Conservation (phyloP, 2,113 vertebrate species). For the Lepus europaeus region DNA sequence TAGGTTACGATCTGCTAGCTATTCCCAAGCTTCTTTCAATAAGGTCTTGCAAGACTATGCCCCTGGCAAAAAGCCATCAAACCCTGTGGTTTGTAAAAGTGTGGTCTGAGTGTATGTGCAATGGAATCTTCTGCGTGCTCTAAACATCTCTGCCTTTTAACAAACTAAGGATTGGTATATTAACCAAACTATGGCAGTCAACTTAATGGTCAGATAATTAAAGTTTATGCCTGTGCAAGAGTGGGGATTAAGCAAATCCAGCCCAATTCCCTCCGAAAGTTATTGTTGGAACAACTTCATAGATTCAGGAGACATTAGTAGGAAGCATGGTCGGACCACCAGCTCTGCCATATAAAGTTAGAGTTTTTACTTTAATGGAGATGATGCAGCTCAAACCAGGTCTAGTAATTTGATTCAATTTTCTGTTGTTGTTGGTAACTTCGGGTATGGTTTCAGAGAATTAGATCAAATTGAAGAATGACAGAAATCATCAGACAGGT, state of each 20-base stretch:
- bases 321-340: neutral
- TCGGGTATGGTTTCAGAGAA: neutral
- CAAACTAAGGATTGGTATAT: conserved; percentile 16
- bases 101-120: neutral
- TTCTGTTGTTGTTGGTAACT: neutral
- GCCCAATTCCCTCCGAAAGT: neutral
- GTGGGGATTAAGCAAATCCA: conserved; percentile 25
- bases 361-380: neutral
- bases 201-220: conserved; percentile 67
- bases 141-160: conserved; percentile 59
- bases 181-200: conserved; percentile 55
- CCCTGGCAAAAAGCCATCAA: conserved; percentile 11
- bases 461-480: neutral
- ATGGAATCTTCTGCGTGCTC: conserved; percentile 31
- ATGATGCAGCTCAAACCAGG: neutral
- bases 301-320: conserved; percentile 38
- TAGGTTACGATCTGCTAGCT: conserved; percentile 35
- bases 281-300: conserved; percentile 50
- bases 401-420: neutral
- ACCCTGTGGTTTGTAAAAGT: conserved; percentile 61
- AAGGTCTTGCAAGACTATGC: neutral
- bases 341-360: neutral
- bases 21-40: conserved; percentile 42
- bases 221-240: conserved; percentile 62
- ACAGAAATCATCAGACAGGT: neutral